Percentiles rank a stretch among this genome's conserved stretches.
Evolutionary conservation across 2,113 vertebrate species (phyloP).

Genomic region (Rhea americana): DNA sequence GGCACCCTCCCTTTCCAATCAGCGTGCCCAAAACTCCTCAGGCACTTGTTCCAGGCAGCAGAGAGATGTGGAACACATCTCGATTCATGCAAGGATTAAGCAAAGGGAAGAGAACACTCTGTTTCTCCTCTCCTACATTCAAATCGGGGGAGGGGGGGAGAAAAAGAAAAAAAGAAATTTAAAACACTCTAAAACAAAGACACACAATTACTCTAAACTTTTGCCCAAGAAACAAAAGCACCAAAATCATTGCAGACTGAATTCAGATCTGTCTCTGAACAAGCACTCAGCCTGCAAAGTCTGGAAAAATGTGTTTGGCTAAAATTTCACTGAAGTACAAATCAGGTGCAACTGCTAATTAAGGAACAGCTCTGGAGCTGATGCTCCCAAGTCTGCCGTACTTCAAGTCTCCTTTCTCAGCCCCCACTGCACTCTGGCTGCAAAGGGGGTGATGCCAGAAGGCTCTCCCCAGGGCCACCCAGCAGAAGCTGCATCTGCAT

Average conservation of each 20-base stretch:
- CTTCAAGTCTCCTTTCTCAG: background rate
- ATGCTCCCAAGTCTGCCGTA: background rate
- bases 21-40: background rate
- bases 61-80: background rate
- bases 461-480: background rate
- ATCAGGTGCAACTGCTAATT: background rate
- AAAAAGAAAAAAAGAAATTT: background rate
- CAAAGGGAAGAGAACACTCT: conserved; percentile 33
- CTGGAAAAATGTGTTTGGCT: background rate
- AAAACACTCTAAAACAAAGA: background rate
- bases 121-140: conserved; percentile 21
- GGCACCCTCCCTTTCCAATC: background rate
- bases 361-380: background rate
- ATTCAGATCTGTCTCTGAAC: background rate
- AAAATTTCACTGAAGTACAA: background rate
- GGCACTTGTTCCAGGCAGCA: background rate
- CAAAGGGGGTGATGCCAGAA: background rate
- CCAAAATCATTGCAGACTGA: background rate
- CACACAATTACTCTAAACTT: background rate
- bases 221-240: conserved; percentile 25
- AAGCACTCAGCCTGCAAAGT: background rate
- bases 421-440: rapidly evolving
- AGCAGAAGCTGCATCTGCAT: background rate
- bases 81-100: background rate
- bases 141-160: rapidly evolving